Conservation (phyloP, 2,888 invertebrate species). For the Athalia cordata region DNA sequence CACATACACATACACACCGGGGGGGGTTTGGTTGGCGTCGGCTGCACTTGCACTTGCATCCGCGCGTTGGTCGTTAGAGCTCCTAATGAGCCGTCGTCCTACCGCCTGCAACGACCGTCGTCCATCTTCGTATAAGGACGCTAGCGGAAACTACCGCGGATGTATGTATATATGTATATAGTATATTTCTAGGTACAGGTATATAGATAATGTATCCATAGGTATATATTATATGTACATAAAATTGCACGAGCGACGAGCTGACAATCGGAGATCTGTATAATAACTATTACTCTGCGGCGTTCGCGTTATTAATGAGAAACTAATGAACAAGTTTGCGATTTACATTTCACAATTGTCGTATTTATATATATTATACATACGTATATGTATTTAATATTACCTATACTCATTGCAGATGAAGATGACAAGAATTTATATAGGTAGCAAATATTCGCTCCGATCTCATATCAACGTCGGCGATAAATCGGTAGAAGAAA, state of each 20-base stretch:
- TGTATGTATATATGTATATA: neutral
- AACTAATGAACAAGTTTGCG: no score
- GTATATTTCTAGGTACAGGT: neutral
- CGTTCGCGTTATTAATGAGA: no score
- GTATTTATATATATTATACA: no score
- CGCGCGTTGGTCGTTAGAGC: slow-evolving; percentile 72
- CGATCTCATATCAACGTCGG: neutral
- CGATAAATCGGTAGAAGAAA: no score
- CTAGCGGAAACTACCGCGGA: neutral
- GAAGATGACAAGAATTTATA: no score
- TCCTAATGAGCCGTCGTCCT: slow-evolving; percentile 68
- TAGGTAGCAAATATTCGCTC: neutral
- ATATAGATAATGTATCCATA: no score
- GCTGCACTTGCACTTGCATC: neutral
- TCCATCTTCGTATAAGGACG: slow-evolving; percentile 37
- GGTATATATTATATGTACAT: neutral
- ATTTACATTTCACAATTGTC: no score
- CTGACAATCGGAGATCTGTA: no score
- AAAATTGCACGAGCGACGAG: neutral
- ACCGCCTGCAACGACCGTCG: slow-evolving; percentile 47
- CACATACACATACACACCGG: neutral
- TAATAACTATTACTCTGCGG: no score
- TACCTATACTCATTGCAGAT: no score
- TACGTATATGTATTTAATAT: no score
- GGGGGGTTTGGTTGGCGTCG: slow-evolving; percentile 20